A percentile compares a stretch with the other conserved stretches of the same genome.
phyloP scores from a whole-genome alignment of 2,113 vertebrate species.

The Pyrgilauda ruficollis region DNA sequence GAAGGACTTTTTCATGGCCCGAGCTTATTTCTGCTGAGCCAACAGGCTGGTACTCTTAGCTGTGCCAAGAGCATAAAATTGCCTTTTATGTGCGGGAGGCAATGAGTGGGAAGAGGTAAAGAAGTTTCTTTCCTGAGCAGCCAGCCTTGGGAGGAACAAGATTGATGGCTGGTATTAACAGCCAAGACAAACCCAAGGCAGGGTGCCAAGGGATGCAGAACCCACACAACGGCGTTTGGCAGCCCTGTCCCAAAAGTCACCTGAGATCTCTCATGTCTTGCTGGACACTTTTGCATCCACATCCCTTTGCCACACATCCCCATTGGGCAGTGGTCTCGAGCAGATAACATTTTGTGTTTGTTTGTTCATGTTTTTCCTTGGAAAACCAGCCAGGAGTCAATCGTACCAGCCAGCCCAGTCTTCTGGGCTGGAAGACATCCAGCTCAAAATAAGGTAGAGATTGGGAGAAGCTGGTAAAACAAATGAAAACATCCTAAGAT shows the following conservation, averaged over 20 bases:
- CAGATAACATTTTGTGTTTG: background rate
- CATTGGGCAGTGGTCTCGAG: background rate
- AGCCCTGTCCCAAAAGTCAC: background rate
- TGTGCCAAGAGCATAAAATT: background rate
- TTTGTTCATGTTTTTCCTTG: fast-evolving
- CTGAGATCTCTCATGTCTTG: background rate
- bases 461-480: background rate
- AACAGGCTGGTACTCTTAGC: background rate
- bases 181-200: background rate
- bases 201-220: background rate
- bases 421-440: background rate
- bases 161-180: background rate
- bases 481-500: background rate
- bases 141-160: background rate
- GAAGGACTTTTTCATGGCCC: background rate
- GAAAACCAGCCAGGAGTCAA: background rate
- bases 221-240: fast-evolving
- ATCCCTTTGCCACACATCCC: background rate
- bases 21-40: background rate
- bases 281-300: background rate
- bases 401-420: background rate
- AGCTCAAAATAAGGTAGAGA: background rate
- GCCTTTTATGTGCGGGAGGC: background rate
- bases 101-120: background rate
- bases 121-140: background rate